These are phyloP conservation scores for Tricholauxania praeusta DNA, from an alignment of 2,888 invertebrate genomes.

Conservation along the genomic window DNA sequence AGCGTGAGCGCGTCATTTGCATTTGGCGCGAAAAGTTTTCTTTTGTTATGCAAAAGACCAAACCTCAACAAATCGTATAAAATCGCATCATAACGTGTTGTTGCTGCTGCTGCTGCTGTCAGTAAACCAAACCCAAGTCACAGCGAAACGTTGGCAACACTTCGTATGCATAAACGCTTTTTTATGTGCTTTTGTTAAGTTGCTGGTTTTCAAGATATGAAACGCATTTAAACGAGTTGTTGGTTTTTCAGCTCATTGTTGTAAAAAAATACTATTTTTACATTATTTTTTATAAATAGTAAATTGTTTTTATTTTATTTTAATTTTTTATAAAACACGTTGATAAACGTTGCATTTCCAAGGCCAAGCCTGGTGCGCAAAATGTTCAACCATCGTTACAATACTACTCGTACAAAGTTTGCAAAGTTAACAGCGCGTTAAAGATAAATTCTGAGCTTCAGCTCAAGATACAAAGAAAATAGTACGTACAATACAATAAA, in stretches of 20 bases:
- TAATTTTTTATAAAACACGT: neutral
- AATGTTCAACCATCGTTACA: slow-evolving; percentile 3
- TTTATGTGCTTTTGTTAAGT: slow-evolving; percentile 10
- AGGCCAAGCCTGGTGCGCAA: slow-evolving; percentile 30
- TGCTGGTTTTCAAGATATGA: slow-evolving; percentile 21
- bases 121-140: slow-evolving; percentile 1
- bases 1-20: slow-evolving; percentile 10
- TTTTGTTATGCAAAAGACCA: neutral
- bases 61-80: no score
- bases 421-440: slow-evolving; percentile 30
- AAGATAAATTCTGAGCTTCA: slow-evolving; percentile 29
- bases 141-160: neutral
- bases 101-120: neutral
- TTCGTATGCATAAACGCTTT: neutral
- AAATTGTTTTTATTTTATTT: slow-evolving; percentile 17
- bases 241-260: neutral
- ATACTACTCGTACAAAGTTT: neutral
- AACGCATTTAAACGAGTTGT: slow-evolving; percentile 24
- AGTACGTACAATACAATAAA: slow-evolving; percentile 27
- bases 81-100: no score
- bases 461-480: slow-evolving; percentile 8
- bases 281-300: slow-evolving; percentile 17
- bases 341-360: slow-evolving; percentile 14
- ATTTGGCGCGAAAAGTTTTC: slow-evolving; percentile 14
- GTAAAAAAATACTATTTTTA: slow-evolving; percentile 1